Base-by-base conservation (phyloP, 2,797 vertebrate genomes). In the Betta splendens region DNA sequence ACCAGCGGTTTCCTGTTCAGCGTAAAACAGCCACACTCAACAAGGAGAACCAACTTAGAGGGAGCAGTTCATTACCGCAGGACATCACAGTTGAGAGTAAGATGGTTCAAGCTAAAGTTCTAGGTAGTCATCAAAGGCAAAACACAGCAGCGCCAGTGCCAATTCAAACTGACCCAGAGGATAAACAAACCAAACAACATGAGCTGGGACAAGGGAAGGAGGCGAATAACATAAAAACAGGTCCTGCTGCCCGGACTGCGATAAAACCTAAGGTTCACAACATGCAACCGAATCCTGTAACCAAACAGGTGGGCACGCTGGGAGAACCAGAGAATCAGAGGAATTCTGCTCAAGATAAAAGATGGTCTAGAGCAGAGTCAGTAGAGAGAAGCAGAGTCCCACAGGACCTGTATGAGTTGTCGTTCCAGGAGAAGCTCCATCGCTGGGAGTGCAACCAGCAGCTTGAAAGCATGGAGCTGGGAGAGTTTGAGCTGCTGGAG, bases 401-500 rank as follows among this genome's bases (percentile, higher is more conserved):
- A 8, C 91, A 86, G 46, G 82, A 91, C 12, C 94, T 93, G 42
- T 93, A 95, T 57, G 94, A 97, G 38, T 15, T 89, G 79, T 96
- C 95, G 33, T 93, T 96, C 77, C 93, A 93, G 80, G 94, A 93
- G 61, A 95, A 94, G 56, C 61, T 94, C 22, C 85, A 85, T 62
- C 87, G 35, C 13, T 98, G 94, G 95, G 94, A 95, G 51, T 85
- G 80, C 21, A 90, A 94, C 64, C 91, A 81, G 59, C 92, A 92
- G 72, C 72, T 90, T 58, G 98, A 99, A 72, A 93, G 75, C 64
- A 77, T 92, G 46, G 97, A 98, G 89, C 89, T 98, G 77, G 94
- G 96, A 69, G 98, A 99, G 81, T 99, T 99, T 89, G 94, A 98
- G 81, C 92, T 98, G 72, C 89, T 99, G 69, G 97, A 99, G 79